Conservation (phyloP, 2,113 vertebrate species). For the Lepisosteus osseus region DNA sequence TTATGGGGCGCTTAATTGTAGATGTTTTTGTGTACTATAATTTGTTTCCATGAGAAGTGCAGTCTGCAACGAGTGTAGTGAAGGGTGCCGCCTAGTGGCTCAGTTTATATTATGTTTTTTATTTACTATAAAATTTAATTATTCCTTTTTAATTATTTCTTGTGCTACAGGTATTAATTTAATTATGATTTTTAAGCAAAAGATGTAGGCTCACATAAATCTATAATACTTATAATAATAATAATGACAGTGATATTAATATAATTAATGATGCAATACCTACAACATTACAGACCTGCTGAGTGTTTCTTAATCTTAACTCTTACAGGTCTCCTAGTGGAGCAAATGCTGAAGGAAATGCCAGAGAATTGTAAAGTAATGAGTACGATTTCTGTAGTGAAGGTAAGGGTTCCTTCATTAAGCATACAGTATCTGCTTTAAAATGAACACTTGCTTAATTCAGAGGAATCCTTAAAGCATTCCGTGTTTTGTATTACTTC, state of each 20-base stretch:
- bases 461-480: background rate
- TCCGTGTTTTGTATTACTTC: background rate
- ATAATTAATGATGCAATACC: background rate
- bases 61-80: background rate
- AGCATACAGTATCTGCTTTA: background rate
- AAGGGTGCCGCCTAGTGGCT: background rate
- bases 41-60: background rate
- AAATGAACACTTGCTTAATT: background rate
- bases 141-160: too few species aligned
- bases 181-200: too few species aligned
- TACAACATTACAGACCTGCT: background rate
- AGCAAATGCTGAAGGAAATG: background rate
- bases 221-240: too few species aligned
- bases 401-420: constrained; percentile 3
- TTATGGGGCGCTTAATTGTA: too few species aligned
- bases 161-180: too few species aligned
- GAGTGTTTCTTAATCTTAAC: background rate
- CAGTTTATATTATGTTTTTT: background rate
- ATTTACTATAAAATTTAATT: too few species aligned
- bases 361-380: constrained; percentile 6
- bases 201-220: too few species aligned
- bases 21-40: too few species aligned
- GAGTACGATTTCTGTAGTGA: background rate
- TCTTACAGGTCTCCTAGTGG: constrained; percentile 1
- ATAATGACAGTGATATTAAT: too few species aligned